phyloP scores from a whole-genome alignment of 2,113 vertebrate genomes.

The Stigmatopora nigra region DNA sequence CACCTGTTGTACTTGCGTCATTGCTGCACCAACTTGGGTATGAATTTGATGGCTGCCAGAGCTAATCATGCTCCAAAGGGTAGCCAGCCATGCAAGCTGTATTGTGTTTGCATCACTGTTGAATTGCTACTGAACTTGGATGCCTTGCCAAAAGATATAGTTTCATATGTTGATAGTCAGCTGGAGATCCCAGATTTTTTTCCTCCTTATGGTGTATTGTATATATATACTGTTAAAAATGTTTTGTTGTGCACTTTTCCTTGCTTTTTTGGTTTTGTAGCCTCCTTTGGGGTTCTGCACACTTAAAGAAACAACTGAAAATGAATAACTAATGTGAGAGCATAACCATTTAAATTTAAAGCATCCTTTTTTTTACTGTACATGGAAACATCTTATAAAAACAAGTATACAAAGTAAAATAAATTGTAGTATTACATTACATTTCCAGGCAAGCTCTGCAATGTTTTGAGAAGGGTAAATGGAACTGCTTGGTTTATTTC shows the following conservation, averaged over 20 bases:
- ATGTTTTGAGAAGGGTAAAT: not conserved
- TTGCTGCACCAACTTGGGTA: constrained; percentile 6
- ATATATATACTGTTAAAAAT: constrained; percentile 16
- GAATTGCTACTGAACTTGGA: constrained; percentile 32
- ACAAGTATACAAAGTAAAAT: not conserved
- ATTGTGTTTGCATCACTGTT: constrained; percentile 17
- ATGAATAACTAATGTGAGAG: not conserved
- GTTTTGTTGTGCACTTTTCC: constrained; percentile 7
- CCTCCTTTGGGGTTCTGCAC: not conserved
- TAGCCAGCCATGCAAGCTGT: constrained; percentile 22
- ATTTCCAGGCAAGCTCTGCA: not conserved
- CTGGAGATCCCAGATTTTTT: constrained; percentile 18
- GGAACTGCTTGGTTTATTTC: not conserved
- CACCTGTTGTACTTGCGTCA: constrained; percentile 8
- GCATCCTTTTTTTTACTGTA: too few relatives aligned
- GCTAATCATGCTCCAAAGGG: constrained; percentile 17
- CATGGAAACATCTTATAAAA: too few relatives aligned
- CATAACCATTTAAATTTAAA: too few relatives aligned
- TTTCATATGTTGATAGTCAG: constrained; percentile 18
- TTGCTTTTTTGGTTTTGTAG: not conserved
- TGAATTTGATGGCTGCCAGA: constrained; percentile 18
- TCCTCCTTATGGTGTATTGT: constrained; percentile 7
- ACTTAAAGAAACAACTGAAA: not conserved
- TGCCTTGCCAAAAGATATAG: constrained; percentile 9
- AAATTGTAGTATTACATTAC: too few relatives aligned